Base-by-base conservation (phyloP, 2,888 invertebrate genomes). In the Tanytarsus gracilentus region DNA sequence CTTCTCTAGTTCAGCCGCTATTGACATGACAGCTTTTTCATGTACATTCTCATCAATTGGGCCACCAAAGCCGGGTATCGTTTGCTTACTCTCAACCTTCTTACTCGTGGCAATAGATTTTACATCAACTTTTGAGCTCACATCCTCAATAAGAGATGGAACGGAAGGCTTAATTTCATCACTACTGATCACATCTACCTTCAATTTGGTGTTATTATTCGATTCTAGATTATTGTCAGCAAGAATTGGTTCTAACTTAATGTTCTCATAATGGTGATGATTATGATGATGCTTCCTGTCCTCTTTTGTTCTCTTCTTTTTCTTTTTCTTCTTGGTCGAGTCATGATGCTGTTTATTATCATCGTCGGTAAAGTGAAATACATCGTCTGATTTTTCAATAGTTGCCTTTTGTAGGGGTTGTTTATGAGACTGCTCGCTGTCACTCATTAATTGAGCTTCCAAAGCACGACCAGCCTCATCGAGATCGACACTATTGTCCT, bases 391-490 rank as follows among this genome's bases (percentile, higher is more conserved):
- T 67, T 66, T 65, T 63, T 68, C 67, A 18, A 67, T 63, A 16
- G 61, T 44, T 16, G 26, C 39, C 11, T 23, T 58, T 53, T 56
- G 9, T 52, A 52, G 23, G 39, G 39, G 70, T 69, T 14, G 70
- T 69, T 44, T 69, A 71, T 7, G 69, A 70, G 3, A 71, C 72
- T 2, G 72, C 70, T 78, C 78, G 51, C 78, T 78, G 65, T 86
- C 82, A 55, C 85, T 85, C 73, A 88, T 81, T 26, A 88, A 79
- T 65, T 87, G 85, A 3, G 87, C 88, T 74, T 89, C 90, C 51
- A 88, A 79, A 39, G 87, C 88, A 68, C 88, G 84, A 60, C 88
- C 87, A 14, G 88, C 86, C 68, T 88, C 88, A 65, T 84, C 86
- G 64, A 88, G 79, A 68, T 90, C 88, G 61, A 88, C 81, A 67